Conservation (phyloP, 2,888 invertebrate genomes). For the Cheilosia pagana region DNA sequence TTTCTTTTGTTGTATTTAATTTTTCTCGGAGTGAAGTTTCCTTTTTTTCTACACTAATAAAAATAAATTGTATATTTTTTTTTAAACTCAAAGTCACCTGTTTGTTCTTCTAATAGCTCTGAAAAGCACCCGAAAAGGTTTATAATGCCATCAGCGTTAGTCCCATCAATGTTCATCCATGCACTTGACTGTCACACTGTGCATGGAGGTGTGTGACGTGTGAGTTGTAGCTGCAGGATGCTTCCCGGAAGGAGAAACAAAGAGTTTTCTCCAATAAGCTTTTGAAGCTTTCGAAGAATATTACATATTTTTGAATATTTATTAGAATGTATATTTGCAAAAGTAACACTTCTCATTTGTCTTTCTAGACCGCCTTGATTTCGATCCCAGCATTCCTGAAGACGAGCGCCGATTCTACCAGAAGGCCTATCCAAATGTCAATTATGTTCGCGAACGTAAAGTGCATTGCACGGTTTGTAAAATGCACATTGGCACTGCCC, state of each 20-base stretch:
- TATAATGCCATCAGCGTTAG: too few species aligned
- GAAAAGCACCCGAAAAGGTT: too few species aligned
- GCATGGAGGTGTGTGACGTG: too few species aligned
- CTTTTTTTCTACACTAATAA: too few species aligned
- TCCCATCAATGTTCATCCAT: too few species aligned
- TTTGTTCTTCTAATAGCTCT: too few species aligned
- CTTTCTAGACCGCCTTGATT: slow-evolving; percentile 82
- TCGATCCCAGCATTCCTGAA: slow-evolving; percentile 85
- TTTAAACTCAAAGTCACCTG: too few species aligned
- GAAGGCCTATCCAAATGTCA: slow-evolving; percentile 85
- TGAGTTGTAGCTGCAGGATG: too few species aligned
- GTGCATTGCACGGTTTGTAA: slow-evolving; percentile 91
- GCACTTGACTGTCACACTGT: too few species aligned
- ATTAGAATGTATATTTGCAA: background rate
- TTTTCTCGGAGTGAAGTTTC: too few species aligned
- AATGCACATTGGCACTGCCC: slow-evolving; percentile 89
- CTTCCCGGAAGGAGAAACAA: background rate
- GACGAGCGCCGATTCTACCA: slow-evolving; percentile 85
- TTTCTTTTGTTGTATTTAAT: too few species aligned
- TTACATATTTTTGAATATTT: background rate
- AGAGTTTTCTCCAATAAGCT: background rate
- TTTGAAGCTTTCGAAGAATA: background rate
- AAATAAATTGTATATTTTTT: too few species aligned
- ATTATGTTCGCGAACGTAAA: slow-evolving; percentile 85
- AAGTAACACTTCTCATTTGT: background rate